phyloP scores from a whole-genome alignment of 2,797 vertebrate species.

The Aulostomus chinensis region DNA sequence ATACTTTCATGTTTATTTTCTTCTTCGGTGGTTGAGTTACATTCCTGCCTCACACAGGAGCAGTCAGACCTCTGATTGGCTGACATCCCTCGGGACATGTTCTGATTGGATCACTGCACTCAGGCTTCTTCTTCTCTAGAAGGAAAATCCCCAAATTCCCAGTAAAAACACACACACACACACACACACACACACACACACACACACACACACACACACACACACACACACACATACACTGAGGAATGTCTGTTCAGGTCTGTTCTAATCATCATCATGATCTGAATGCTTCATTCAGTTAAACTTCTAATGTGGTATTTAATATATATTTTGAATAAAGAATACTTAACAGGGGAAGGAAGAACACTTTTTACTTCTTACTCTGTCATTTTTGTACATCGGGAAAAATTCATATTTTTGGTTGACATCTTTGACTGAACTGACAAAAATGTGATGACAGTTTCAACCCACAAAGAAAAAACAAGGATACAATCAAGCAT shows the following conservation, averaged over 20 bases:
- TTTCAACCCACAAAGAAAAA: no score
- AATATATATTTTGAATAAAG: no score
- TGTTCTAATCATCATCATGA: conserved; percentile 25
- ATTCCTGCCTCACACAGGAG: conserved; percentile 28
- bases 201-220: not conserved
- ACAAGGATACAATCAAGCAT: no score
- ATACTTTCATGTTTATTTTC: conserved; percentile 50
- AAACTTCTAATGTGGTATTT: not conserved
- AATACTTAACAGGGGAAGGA: no score
- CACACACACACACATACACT: not conserved
- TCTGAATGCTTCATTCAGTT: not conserved
- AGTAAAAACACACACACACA: conserved; percentile 4
- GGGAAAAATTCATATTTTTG: no score
- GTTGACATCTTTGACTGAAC: no score
- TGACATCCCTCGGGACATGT: not conserved
- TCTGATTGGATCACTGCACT: conserved; percentile 24
- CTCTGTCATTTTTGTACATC: no score
- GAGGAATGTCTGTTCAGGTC: conserved; percentile 18
- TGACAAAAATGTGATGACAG: no score
- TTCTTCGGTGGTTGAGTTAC: conserved; percentile 38
- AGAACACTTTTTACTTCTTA: no score
- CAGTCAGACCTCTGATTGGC: conserved; percentile 31
- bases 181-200: conserved; percentile 10
- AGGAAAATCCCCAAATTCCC: conserved; percentile 2
- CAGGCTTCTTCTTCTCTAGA: not conserved